A percentile compares a stretch with the other conserved stretches of the same genome.
Conservation (phyloP, 2,888 invertebrate genomes). For the Polia nebulosa region DNA sequence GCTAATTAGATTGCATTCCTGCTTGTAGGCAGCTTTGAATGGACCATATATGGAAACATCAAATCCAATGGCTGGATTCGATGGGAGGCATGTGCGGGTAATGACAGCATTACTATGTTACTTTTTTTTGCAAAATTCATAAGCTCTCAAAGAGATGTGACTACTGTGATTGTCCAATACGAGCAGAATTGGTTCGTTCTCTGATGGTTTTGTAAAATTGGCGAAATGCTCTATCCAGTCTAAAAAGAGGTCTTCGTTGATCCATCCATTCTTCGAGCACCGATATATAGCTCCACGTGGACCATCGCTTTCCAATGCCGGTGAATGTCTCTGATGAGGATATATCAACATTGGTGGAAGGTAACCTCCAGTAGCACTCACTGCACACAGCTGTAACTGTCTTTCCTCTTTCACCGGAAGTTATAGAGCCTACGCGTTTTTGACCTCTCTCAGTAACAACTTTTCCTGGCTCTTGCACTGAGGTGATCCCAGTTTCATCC, state of each 20-base stretch:
- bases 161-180: background rate
- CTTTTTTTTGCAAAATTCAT: too few relatives aligned
- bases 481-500: background rate
- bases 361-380: background rate
- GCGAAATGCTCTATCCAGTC: constrained; percentile 4
- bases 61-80: too few relatives aligned
- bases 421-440: background rate
- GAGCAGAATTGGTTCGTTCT: background rate
- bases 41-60: too few relatives aligned
- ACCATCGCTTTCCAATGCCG: background rate
- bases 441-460: background rate
- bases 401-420: background rate
- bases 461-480: constrained; percentile 4
- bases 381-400: background rate
- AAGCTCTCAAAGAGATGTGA: too few relatives aligned
- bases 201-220: background rate
- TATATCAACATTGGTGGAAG: background rate
- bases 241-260: constrained; percentile 2
- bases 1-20: too few relatives aligned
- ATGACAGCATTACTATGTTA: too few relatives aligned
- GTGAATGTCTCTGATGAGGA: constrained; percentile 1
- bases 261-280: constrained; percentile 10
- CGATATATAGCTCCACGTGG: constrained; percentile 1
- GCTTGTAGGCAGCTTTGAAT: too few relatives aligned
- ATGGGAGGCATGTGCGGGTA: too few relatives aligned